These are phyloP conservation scores for Theristus sp. DNA, from an alignment of 2,888 invertebrate species.

Conservation along the genomic window DNA sequence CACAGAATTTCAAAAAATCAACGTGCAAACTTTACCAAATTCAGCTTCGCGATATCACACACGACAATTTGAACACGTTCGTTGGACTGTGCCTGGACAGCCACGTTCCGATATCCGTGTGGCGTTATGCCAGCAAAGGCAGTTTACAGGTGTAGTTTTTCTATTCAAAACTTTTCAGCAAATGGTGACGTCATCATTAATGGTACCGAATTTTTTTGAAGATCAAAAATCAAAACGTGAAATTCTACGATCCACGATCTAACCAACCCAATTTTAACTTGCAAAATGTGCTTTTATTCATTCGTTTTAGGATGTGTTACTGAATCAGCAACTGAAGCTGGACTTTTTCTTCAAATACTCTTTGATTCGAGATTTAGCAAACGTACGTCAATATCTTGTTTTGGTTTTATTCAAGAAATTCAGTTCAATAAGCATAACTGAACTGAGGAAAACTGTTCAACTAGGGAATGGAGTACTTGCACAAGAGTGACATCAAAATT, in stretches of 20 bases:
- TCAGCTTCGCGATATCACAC: conserved; percentile 4
- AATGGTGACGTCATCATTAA: too few relatives aligned
- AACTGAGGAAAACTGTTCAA: not conserved
- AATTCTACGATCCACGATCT: too few relatives aligned
- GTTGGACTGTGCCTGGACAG: conserved; percentile 5
- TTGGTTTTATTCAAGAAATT: too few relatives aligned
- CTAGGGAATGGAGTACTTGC: conserved; percentile 6
- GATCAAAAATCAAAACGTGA: too few relatives aligned
- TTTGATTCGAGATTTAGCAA: conserved; percentile 4
- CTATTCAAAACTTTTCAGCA: too few relatives aligned
- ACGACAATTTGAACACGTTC: conserved; percentile 7
- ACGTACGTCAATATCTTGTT: not conserved
- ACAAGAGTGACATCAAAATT: not conserved
- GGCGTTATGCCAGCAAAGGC: conserved; percentile 6
- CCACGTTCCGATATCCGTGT: not conserved
- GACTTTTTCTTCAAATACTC: conserved; percentile 8
- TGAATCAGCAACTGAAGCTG: not conserved
- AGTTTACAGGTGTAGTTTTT: conserved; percentile 4
- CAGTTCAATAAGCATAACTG: too few relatives aligned
- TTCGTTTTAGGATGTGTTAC: conserved; percentile 3
- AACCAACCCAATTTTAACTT: too few relatives aligned
- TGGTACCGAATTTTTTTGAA: too few relatives aligned
- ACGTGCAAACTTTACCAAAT: not conserved
- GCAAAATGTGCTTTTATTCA: too few relatives aligned
- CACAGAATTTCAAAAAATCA: too few relatives aligned